These are phyloP conservation scores for Eudyptes chrysolophus DNA, from an alignment of 2,113 vertebrate species.

Conservation along the genomic window DNA sequence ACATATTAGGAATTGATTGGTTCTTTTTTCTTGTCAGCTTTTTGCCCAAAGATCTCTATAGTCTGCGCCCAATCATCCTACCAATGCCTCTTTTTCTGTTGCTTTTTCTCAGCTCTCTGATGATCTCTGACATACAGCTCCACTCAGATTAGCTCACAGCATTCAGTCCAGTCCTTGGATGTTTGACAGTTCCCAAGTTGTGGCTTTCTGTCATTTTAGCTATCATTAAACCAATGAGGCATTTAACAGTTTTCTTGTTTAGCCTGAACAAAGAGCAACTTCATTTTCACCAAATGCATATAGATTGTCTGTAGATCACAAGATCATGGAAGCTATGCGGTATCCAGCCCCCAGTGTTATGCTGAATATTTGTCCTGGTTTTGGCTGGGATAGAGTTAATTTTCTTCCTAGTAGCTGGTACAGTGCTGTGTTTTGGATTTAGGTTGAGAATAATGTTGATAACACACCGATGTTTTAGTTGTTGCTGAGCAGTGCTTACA, in stretches of 20 bases:
- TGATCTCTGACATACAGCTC: neutral
- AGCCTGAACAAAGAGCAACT: neutral
- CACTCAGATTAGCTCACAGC: neutral
- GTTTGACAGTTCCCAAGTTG: neutral
- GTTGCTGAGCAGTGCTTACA: no score
- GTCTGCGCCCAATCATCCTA: fast-evolving
- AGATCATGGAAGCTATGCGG: neutral
- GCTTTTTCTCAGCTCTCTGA: neutral
- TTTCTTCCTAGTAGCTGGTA: no score
- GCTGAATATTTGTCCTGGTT: neutral
- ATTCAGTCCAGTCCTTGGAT: neutral
- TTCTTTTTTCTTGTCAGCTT: neutral
- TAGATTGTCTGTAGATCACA: neutral
- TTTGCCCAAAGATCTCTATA: neutral
- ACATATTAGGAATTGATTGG: neutral
- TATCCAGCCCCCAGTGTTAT: neutral
- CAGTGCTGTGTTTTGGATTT: no score
- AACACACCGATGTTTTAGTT: no score
- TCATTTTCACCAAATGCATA: neutral
- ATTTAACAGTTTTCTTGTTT: neutral
- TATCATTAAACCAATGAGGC: neutral
- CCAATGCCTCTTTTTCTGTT: neutral
- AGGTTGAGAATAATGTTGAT: no score
- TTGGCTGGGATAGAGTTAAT: no score
- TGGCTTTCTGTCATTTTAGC: neutral